Evolutionary conservation across 2,797 vertebrate genomes (phyloP).

Genomic region (Sparus aurata): DNA sequence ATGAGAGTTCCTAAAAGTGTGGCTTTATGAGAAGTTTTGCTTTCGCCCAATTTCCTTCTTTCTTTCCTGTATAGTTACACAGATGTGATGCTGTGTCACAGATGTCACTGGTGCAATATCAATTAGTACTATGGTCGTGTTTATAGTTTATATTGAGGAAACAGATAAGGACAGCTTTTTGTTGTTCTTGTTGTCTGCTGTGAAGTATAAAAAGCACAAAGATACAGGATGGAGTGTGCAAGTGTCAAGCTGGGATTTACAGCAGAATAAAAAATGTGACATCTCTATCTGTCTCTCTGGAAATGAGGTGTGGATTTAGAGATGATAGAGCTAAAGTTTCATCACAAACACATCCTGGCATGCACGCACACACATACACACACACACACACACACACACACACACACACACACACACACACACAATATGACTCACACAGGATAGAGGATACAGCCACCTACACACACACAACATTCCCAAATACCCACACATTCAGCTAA

Average conservation of each 20-base stretch:
- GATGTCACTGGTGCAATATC: neutral
- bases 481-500: neutral
- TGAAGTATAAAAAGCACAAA: constrained; percentile 4
- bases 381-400: neutral
- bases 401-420: neutral
- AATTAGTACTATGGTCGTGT: neutral
- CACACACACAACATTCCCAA: constrained; percentile 6
- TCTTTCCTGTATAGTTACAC: neutral
- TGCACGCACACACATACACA: neutral
- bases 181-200: constrained; percentile 9
- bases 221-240: constrained; percentile 9
- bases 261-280: constrained; percentile 52
- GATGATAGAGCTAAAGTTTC: constrained; percentile 40
- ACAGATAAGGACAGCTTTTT: neutral
- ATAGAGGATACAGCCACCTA: constrained; percentile 26
- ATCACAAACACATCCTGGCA: constrained; percentile 1
- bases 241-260: constrained; percentile 52
- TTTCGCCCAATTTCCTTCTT: neutral
- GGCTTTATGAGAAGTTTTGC: neutral
- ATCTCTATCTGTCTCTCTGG: constrained; percentile 42
- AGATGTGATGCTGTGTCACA: neutral
- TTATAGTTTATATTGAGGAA: neutral
- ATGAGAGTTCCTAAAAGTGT: neutral
- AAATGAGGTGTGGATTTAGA: constrained; percentile 33
- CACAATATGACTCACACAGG: constrained; percentile 24